phyloP scores from a whole-genome alignment of 2,113 vertebrate species.

The Corynorhinus townsendii region DNA sequence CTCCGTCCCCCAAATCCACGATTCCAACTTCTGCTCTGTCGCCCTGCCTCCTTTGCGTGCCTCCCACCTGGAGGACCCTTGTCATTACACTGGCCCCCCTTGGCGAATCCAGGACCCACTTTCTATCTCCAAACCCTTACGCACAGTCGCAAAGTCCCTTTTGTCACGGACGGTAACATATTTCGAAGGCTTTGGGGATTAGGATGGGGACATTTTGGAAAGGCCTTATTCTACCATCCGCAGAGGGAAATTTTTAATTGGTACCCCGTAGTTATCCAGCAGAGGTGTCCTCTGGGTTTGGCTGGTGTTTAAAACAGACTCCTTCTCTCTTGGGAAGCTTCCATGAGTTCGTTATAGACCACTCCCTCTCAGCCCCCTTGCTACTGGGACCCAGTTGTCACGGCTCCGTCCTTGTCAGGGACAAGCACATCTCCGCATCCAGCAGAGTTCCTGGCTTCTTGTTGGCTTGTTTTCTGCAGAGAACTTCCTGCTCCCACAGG shows the following conservation, averaged over 20 bases:
- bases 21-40: neutral
- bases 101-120: neutral
- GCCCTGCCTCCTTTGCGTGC: neutral
- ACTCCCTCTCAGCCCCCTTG: neutral
- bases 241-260: neutral
- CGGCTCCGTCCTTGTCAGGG: neutral
- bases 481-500: neutral
- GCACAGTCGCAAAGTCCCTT: neutral
- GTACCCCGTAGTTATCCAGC: neutral
- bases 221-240: neutral
- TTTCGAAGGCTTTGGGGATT: neutral
- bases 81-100: neutral
- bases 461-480: neutral
- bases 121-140: neutral
- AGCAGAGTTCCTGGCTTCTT: neutral
- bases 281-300: neutral
- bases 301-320: neutral
- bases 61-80: neutral
- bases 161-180: neutral
- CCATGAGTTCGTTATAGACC: neutral
- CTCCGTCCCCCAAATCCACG: neutral
- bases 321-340: neutral
- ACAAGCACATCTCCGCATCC: neutral
- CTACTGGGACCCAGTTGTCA: neutral
- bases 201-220: neutral